Base-by-base conservation (phyloP, 2,113 vertebrate species). In the Chaenocephalus aceratus region DNA sequence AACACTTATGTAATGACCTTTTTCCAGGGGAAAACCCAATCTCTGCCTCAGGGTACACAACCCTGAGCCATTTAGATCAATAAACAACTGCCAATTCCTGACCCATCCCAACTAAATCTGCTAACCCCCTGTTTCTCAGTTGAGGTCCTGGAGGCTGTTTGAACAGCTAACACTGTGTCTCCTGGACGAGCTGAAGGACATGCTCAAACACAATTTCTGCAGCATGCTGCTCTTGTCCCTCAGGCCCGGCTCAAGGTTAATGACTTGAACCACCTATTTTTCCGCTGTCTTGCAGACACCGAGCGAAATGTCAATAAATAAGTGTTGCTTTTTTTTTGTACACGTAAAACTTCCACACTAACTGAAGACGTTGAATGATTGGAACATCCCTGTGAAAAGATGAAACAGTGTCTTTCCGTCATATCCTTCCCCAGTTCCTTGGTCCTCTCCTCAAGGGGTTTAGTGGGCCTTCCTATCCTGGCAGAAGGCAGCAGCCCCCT, bases 171-270 rank as follows among this genome's bases (percentile, higher is more conserved):
- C 14, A n/a, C 76, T 64, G 23, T 51, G 58, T 77, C 82, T 51
- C 54, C 6, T 58, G 69, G 58, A 75, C 87, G 53, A 53, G 21
- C 1, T n/a, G n/a, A n/a, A n/a, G n/a, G 64, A 67, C 73, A 49
- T 61, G 65, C 69, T 83, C n/a, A n/a, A 80, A 83, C 79, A 82
- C n/a, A n/a, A n/a, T n/a, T 74, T 82, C 66, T 76, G 63, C 56
- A 83, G 73, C 80, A 66, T 60, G 72, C 75, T 72, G 72, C 69
- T 77, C 82, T 77, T 77, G 70, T 86, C 90, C 90, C 86, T 88
- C 3, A 72, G 74, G 76, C 44, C 71, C 3, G 14, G 72, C 72
- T 89, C 77, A 88, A 90, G 91, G 89, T 92, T 89, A 89, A 87
- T 75, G 79, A 79, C 82, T 74, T 72, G 30, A 76, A 80, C 72